Base-by-base conservation (phyloP, 2,888 invertebrate species). In the Leptinotarsa rubiginosa region DNA sequence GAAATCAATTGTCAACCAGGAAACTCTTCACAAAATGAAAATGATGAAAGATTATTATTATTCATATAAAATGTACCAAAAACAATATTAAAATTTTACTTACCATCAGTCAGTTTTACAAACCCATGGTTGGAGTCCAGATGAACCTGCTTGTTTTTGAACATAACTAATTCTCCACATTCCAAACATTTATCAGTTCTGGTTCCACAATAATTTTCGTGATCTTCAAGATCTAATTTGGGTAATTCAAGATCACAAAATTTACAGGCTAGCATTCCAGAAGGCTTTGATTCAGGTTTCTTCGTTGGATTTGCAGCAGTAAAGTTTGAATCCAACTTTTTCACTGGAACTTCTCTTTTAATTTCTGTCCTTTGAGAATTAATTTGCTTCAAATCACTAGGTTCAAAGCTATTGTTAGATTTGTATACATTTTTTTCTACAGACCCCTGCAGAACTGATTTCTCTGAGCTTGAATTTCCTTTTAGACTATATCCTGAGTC, bases 191-290 rank as follows among this genome's bases (percentile, higher is more conserved):
- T 90, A 84, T 94, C 91, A 0, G 94, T 94, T 78, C 94, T 89
- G 66, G 91, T 90, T 1, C 94, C 94, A 87, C 94, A 94, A 87
- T 93, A 93, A 71, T 90, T 90, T 84, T 92, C 90, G 86, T 94
- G 94, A 0, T 90, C 89, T 0, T 90, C 90, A 78, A 93, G 85
- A 16, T 91, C 91, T 73, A 88, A 86, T 1, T 92, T 90, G 0
- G 91, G 90, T 49, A 93, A 85, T 78, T 93, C 92, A 75, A 94
- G 84, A 78, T 92, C 92, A 85, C 94, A 94, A 85, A 88, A 93
- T 86, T 90, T 89, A 88, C 94, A 94, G 1, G 90, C 86, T 80
- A 91, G 86, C 79, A 91, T 73, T 4, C 83, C 81, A 15, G 75
- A 77, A 13, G 75, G 65, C 72, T 72, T 73, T 10, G 75, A 65